These are phyloP conservation scores for Agelaius phoeniceus DNA, from an alignment of 2,113 vertebrate species.

Conservation along the genomic window DNA sequence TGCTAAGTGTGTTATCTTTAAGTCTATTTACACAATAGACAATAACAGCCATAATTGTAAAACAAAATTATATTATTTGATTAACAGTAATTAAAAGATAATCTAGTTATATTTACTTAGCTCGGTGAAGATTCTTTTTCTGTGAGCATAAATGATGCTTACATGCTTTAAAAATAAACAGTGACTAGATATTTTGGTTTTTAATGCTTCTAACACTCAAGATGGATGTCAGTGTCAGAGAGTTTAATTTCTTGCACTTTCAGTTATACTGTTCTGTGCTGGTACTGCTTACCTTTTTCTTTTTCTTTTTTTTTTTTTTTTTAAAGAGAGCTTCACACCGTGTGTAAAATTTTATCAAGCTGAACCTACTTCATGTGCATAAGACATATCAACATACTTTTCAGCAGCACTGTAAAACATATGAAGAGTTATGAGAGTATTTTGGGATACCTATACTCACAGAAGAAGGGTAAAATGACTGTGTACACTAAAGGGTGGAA, in stretches of 20 bases:
- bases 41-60: not conserved
- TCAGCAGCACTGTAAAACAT: fast-evolving
- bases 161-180: not conserved
- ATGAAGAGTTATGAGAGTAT: not conserved
- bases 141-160: not conserved
- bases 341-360: not conserved
- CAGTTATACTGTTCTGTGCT: not conserved
- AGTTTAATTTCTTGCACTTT: not conserved
- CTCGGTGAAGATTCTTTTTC: not conserved
- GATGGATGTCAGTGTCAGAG: not conserved
- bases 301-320: fast-evolving
- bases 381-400: not conserved
- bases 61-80: not conserved
- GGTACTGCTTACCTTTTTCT: fast-evolving
- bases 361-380: not conserved
- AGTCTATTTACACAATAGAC: not conserved
- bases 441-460: not conserved
- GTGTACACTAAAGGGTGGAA: not conserved
- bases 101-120: not conserved
- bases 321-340: not conserved
- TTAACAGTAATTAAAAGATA: not conserved
- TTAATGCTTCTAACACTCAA: not conserved
- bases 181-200: not conserved
- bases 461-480: not conserved
- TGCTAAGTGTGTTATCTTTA: not conserved